phyloP scores from a whole-genome alignment of 2,888 invertebrate species.

The Carterocephalus palaemon region DNA sequence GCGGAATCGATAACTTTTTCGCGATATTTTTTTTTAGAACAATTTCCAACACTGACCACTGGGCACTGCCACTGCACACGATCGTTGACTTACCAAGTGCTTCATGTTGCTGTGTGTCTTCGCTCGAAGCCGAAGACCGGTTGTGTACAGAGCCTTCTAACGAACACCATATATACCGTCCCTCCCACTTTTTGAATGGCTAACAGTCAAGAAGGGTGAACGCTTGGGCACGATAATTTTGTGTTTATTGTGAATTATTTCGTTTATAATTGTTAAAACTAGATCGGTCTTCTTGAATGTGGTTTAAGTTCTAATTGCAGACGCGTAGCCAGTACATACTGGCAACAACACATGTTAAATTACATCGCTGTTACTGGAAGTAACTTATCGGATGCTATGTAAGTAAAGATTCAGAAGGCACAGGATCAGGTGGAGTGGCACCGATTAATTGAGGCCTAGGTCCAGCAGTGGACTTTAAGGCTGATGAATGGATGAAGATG shows the following conservation, averaged over 20 bases:
- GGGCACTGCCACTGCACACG: constrained; percentile 37
- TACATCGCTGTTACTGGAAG: too few relatives aligned
- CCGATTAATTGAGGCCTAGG: too few relatives aligned
- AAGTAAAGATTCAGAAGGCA: too few relatives aligned
- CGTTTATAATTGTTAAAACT: constrained; percentile 32
- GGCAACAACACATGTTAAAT: too few relatives aligned
- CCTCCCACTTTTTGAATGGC: constrained; percentile 59
- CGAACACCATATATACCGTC: constrained; percentile 62
- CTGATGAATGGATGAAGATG: too few relatives aligned
- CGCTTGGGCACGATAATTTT: constrained; percentile 53
- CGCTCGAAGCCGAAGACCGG: constrained; percentile 73
- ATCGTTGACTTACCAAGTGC: constrained; percentile 70
- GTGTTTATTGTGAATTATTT: constrained; percentile 61
- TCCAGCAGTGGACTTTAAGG: too few relatives aligned
- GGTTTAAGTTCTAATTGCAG: too few relatives aligned
- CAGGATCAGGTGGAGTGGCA: too few relatives aligned
- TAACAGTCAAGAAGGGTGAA: constrained; percentile 48
- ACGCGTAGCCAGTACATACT: too few relatives aligned
- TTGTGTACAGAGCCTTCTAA: constrained; percentile 55
- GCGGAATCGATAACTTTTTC: too few relatives aligned
- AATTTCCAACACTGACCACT: constrained; percentile 28
- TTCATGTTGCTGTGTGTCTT: constrained; percentile 75
- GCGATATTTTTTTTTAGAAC: constrained; percentile 1
- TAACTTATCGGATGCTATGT: too few relatives aligned
- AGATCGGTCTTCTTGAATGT: constrained; percentile 30